Evolutionary conservation across 2,888 invertebrate genomes (phyloP).

Genomic region (Crocallis elinguaria): DNA sequence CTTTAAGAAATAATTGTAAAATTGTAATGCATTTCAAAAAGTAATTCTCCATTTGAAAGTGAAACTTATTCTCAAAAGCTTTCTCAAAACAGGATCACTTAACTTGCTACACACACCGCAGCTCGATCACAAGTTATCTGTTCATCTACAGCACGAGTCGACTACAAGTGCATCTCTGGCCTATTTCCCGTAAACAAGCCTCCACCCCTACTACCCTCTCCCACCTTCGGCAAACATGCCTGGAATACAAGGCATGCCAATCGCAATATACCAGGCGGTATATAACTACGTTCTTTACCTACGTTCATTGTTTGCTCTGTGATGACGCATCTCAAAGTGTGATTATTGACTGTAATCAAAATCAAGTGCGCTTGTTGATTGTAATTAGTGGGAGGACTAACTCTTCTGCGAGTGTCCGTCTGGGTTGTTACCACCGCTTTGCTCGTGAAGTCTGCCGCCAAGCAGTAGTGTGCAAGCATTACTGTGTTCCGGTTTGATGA

Average conservation of each 20-base stretch:
- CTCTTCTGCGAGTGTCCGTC: too few species aligned
- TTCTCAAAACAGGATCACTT: not conserved
- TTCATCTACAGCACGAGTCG: conserved; percentile 22
- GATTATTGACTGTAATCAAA: conserved; percentile 29
- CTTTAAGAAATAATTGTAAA: too few species aligned
- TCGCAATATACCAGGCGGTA: conserved; percentile 31
- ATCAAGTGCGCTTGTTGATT: conserved; percentile 4
- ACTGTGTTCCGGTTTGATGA: too few species aligned
- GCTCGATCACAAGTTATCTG: conserved; percentile 29
- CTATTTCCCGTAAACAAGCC: conserved; percentile 39
- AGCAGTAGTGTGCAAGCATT: too few species aligned
- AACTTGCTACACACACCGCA: not conserved
- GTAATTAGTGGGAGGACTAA: not conserved
- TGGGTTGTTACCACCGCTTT: too few species aligned
- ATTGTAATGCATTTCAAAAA: too few species aligned
- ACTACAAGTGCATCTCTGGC: conserved; percentile 38
- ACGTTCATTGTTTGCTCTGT: conserved; percentile 35
- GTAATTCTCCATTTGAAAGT: too few species aligned
- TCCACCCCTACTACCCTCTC: not conserved
- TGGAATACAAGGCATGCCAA: conserved; percentile 41
- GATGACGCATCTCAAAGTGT: conserved; percentile 34
- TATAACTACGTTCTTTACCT: conserved; percentile 36
- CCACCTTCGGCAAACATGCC: conserved; percentile 37
- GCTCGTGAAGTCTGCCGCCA: too few species aligned
- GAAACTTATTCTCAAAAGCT: too few species aligned